Evolutionary conservation across 2,113 vertebrate genomes (phyloP).

Genomic region (Rhabdomys dilectus): DNA sequence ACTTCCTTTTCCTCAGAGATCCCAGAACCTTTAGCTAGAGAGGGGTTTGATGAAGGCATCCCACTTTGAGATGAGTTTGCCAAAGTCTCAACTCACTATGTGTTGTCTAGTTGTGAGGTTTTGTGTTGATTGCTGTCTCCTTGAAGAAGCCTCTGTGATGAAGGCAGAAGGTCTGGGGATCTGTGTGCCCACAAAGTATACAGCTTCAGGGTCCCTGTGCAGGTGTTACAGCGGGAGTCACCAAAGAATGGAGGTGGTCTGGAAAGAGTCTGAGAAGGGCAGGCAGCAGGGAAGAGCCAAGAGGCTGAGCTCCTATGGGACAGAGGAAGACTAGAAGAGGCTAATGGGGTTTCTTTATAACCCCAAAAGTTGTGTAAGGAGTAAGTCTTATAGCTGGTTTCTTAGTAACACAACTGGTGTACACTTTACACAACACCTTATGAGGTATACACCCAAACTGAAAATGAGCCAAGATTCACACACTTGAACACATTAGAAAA

Average conservation of each 20-base stretch:
- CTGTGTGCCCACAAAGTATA: neutral
- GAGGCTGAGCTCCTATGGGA: too few species aligned
- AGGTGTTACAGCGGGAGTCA: neutral
- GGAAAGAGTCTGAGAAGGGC: neutral
- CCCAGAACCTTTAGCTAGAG: neutral
- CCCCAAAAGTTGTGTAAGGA: constrained; percentile 20
- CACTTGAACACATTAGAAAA: neutral
- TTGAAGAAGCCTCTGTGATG: neutral
- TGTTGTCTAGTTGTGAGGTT: neutral
- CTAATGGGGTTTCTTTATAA: neutral
- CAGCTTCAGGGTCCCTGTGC: neutral
- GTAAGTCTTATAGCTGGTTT: neutral
- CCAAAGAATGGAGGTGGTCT: neutral
- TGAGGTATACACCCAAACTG: neutral
- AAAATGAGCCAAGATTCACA: neutral
- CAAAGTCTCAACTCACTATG: neutral
- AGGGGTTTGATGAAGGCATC: neutral
- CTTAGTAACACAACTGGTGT: neutral
- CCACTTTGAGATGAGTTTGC: neutral
- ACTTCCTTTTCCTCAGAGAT: neutral
- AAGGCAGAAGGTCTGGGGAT: neutral
- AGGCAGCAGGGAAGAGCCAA: neutral
- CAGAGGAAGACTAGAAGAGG: too few species aligned
- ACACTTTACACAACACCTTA: neutral
- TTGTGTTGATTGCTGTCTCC: neutral